Conservation (phyloP, 1,140 invertebrate species). For the Listronotus oregonensis region DNA sequence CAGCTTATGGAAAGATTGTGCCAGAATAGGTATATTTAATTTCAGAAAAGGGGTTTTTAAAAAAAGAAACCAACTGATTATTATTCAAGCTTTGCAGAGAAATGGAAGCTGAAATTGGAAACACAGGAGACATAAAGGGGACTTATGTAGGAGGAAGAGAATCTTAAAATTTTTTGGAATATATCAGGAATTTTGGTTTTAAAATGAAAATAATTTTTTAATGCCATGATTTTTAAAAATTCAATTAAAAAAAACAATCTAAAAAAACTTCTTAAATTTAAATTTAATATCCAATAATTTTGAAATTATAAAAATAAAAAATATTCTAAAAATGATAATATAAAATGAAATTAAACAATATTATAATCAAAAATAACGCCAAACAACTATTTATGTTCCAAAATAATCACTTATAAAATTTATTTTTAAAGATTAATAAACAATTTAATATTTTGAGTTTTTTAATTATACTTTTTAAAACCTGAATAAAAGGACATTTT, state of each 20-base stretch:
- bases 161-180: slow-evolving; percentile 65
- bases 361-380: no score
- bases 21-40: slow-evolving; percentile 78
- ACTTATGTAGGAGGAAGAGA: slow-evolving; percentile 65
- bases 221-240: no score
- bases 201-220: slow-evolving; percentile 60
- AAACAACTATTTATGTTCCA: no score
- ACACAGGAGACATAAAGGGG: slow-evolving; percentile 62
- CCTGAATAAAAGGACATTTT: slow-evolving; percentile 65
- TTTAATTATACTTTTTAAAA: slow-evolving; percentile 62
- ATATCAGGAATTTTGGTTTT: slow-evolving; percentile 64
- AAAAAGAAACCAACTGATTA: slow-evolving; percentile 78
- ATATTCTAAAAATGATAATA: no score
- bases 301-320: no score
- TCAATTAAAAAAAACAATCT: no score
- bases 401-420: no score
- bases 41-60: slow-evolving; percentile 82
- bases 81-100: slow-evolving; percentile 73
- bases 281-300: no score
- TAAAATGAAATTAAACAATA: no score
- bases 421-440: no score
- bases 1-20: slow-evolving; percentile 78
- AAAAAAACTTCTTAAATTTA: no score
- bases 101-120: slow-evolving; percentile 64
- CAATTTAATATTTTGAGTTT: no score